Conservation (phyloP, 2,888 invertebrate genomes). For the Cecidostiba fungosa region DNA sequence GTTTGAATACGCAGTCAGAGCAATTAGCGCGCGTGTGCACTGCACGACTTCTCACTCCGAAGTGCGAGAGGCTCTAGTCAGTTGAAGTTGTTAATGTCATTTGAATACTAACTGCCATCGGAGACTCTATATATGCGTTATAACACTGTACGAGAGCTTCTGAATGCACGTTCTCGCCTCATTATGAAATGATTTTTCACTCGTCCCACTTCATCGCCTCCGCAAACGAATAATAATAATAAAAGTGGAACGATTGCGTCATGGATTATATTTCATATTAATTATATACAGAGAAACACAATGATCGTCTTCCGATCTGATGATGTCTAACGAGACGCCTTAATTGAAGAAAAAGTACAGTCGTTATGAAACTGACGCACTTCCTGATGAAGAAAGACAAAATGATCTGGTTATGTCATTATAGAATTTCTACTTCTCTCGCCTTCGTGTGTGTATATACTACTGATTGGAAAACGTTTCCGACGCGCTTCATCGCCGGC, state of each 20-base stretch:
- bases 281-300: neutral
- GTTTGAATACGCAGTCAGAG: neutral
- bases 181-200: constrained; percentile 1
- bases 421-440: neutral
- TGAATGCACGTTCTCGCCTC: neutral
- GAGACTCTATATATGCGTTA: neutral
- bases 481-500: neutral
- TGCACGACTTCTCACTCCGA: neutral
- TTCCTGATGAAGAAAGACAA: neutral
- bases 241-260: constrained; percentile 4
- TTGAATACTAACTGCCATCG: constrained; percentile 16
- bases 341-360: neutral
- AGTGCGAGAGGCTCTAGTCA: neutral
- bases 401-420: constrained; percentile 13
- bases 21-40: neutral
- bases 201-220: neutral
- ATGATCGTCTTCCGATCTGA: neutral
- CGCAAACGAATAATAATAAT: neutral
- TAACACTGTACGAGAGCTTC: neutral
- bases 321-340: neutral
- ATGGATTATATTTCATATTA: neutral
- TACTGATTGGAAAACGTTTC: constrained; percentile 2
- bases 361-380: neutral
- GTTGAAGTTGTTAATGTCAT: constrained; percentile 12
- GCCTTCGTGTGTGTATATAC: neutral